A percentile compares a stretch with the other conserved stretches of the same genome.
Evolutionary conservation across 1,140 invertebrate genomes (phyloP).

Genomic region (Saccostrea cuccullata): DNA sequence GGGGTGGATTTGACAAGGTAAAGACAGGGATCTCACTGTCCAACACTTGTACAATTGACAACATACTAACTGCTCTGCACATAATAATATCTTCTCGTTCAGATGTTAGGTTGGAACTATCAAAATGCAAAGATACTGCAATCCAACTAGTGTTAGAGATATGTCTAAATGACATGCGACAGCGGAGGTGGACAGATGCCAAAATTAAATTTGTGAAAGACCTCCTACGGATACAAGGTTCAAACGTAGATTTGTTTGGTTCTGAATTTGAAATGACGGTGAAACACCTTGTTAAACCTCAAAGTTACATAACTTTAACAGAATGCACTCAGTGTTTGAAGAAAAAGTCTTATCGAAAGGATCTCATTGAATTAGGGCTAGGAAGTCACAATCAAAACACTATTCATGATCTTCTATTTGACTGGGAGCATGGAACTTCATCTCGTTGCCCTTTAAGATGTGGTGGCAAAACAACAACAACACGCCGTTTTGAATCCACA

Average conservation of each 20-base stretch:
- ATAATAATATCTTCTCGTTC: neutral
- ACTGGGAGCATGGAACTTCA: too few relatives aligned
- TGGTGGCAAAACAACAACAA: too few relatives aligned
- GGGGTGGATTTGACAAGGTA: neutral
- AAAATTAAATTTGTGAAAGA: slow-evolving; percentile 13
- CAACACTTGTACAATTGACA: slow-evolving; percentile 9
- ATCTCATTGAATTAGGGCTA: too few relatives aligned
- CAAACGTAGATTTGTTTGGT: slow-evolving; percentile 6
- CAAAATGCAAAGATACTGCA: neutral
- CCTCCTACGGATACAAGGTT: neutral
- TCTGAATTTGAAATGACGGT: slow-evolving; percentile 20
- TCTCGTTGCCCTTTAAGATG: too few relatives aligned
- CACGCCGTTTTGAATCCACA: too few relatives aligned
- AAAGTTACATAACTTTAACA: too few relatives aligned
- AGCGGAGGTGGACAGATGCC: neutral
- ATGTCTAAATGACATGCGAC: neutral
- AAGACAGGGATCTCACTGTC: neutral
- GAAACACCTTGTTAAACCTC: too few relatives aligned
- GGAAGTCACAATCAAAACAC: too few relatives aligned
- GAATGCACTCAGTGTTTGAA: too few relatives aligned
- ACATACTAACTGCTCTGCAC: neutral
- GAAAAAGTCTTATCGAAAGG: too few relatives aligned
- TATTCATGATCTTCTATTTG: too few relatives aligned
- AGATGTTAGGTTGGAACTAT: neutral
- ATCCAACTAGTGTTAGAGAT: slow-evolving; percentile 11